Conservation (phyloP, 2,113 vertebrate species). For the Colistium nudipinnis region DNA sequence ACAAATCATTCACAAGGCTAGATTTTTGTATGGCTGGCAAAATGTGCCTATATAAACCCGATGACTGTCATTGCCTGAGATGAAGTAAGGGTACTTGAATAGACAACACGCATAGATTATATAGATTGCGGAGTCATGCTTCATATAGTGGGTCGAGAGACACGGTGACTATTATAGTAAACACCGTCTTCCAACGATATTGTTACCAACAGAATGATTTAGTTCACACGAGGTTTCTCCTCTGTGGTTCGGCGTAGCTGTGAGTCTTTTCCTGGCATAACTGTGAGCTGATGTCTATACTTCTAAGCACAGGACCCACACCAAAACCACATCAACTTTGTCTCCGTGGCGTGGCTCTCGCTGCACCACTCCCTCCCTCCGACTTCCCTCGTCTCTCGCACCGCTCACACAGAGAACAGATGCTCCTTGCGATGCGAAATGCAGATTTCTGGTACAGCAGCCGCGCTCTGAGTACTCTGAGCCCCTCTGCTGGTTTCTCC, state of each 20-base stretch:
- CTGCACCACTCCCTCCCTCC: not conserved
- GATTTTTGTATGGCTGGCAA: not conserved
- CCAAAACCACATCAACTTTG: conserved; percentile 30
- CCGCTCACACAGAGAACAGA: conserved; percentile 52
- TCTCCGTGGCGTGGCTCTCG: not conserved
- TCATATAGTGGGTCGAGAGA: not conserved
- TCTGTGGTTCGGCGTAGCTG: not conserved
- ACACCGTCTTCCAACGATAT: not conserved
- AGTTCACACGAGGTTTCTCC: too few species aligned
- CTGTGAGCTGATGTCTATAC: conserved; percentile 17
- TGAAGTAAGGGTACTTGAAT: not conserved
- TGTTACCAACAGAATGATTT: not conserved
- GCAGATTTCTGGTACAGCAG: conserved; percentile 52
- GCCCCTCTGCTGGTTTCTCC: conserved; percentile 49
- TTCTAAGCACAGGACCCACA: not conserved
- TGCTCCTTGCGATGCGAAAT: conserved; percentile 54
- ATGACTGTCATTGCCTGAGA: not conserved
- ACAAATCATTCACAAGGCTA: not conserved
- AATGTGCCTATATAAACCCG: not conserved
- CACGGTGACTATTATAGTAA: not conserved
- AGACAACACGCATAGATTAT: not conserved
- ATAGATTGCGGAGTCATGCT: not conserved
- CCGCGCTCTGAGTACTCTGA: conserved; percentile 50
- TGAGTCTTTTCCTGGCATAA: conserved; percentile 19
- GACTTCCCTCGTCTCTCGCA: conserved; percentile 23